Evolutionary conservation across 2,888 invertebrate species (phyloP), one percentile per base, ranked within the genome.

Genomic region (Cyaniris semiargus): DNA sequence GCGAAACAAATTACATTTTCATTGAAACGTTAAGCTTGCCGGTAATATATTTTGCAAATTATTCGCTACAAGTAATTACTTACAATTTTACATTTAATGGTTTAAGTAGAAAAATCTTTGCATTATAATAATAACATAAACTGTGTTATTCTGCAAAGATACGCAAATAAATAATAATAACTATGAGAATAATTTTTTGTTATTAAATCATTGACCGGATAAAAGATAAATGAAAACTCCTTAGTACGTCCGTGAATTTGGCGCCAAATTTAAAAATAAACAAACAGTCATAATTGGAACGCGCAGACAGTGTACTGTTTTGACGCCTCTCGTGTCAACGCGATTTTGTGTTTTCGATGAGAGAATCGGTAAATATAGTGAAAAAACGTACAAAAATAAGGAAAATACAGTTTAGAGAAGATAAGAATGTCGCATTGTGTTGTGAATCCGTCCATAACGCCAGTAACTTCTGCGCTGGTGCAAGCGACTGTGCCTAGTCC

Each of bases 221-320:
- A 27, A 18, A 70, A 76, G 13, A 21, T 76, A 53, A 23, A 70
- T 70, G 84, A 86, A 83, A 81, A 83, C 84, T 85, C 85, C 87
- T 87, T 85, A 86, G 85, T 84, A 83, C 88, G 87, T 89, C 88
- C 82, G 84, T 83, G 86, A 87, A 90, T 86, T 87, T 90, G 89
- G 91, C 93, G 92, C 92, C 93, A 93, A 92, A 91, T 87, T 90
- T 93, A 93, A 94, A 94, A 93, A 93, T 93, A 93, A 93, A 93
- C 88, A 91, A 91, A 92, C 88, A 89, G 84, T 91, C 93, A 90
- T 87, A 90, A 90, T 94, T 92, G 89, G 92, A 93, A 91, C 91
- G 85, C 81, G 84, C 80, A 91, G 92, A 89, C 92, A 93, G 93
- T 93, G 93, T 86, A 82, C 89, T 93, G 92, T 93, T 93, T 90